Evolutionary conservation across 1,140 invertebrate genomes (phyloP), one percentile per base, ranked within the genome.

Genomic region (Antheraea pernyi): DNA sequence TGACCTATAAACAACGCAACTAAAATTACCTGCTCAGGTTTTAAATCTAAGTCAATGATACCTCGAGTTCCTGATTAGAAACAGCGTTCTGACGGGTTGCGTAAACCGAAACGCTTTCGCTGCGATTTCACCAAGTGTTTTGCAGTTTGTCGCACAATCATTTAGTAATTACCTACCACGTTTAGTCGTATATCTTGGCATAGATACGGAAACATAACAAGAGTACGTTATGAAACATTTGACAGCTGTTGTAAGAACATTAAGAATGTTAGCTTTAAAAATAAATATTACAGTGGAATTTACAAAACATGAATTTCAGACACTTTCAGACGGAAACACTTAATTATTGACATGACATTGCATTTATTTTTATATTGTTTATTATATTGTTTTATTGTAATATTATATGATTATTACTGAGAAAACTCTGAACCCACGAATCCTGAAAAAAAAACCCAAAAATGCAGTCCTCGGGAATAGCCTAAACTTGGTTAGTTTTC

Each of bases 21-120:
- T 48, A 48, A 7, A 48, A 48, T 7, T 48, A 48, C 6, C 46
- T 53, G 46, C 46, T 53, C 13, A 53, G 46, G 13, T 53, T 53
- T 63, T 58, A 65, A 42, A 65, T 65, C 62, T 60, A 62, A 37
- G 11, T 63, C 59, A 22, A 61, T n/a, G 61, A 60, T 69, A 59
- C 18, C 18, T 42, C 16, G 9, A 68, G 71, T 68, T 68, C 67
- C 71, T 72, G 67, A 36, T 66, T 72, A 68, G 71, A 16, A 60
- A 72, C 67, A 59, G 62, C 59, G 36, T 36, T 36, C 10, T 59
- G 71, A 61, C 59, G 58, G 22, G 66, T 80, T 80, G 75, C 76
- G 73, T 69, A 80, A 80, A 63, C 16, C 61, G 22, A 37, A 63
- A 74, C 73, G 63, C 73, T 80, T 80, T 80, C 78, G 72, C 75